Evolutionary conservation across 1,140 invertebrate genomes (phyloP).

Genomic region (Bombus impatiens): DNA sequence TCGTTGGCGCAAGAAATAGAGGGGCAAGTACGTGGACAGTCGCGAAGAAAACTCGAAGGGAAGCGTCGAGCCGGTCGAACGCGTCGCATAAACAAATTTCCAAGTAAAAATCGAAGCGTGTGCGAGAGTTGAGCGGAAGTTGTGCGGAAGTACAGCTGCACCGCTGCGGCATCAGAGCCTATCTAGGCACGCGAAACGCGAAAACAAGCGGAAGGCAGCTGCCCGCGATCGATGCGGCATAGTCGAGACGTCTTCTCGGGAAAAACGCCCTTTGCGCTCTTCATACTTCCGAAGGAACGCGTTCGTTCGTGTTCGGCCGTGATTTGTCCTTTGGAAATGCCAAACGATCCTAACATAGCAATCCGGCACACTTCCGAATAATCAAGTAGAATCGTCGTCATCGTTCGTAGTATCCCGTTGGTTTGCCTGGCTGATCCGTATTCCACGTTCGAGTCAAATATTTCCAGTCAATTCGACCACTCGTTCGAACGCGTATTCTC

Average conservation of each 20-base stretch:
- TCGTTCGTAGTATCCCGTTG: not conserved
- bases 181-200: constrained; percentile 34
- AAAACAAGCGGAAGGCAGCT: constrained; percentile 21
- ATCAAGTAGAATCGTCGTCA: not conserved
- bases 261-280: not conserved
- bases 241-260: not conserved
- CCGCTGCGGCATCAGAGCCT: not conserved
- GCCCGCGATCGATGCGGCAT: constrained; percentile 23
- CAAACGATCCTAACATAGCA: not conserved
- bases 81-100: constrained; percentile 10
- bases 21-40: not conserved
- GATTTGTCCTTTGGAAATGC: not conserved
- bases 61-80: not conserved
- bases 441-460: no score
- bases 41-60: not conserved
- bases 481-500: no score
- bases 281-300: not conserved
- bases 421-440: no score
- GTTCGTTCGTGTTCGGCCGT: no score
- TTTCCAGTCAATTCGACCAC: no score
- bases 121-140: not conserved
- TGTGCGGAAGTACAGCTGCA: constrained; percentile 20
- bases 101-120: not conserved
- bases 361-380: no score
- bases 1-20: not conserved